These are phyloP conservation scores for Noctua comes DNA, from an alignment of 2,888 invertebrate species.

Conservation along the genomic window DNA sequence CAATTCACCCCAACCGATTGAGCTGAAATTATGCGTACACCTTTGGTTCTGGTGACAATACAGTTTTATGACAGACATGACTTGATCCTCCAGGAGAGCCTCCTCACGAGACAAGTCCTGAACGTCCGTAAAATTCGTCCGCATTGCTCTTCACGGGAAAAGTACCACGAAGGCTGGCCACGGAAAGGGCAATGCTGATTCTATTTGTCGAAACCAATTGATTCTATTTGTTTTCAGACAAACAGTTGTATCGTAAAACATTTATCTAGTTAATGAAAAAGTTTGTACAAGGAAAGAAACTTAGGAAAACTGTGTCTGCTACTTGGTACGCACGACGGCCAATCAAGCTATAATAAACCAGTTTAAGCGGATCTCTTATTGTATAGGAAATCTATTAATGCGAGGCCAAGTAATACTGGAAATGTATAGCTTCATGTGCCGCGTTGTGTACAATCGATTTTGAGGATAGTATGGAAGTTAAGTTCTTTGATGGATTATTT, in stretches of 20 bases:
- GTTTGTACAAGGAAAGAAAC: constrained; percentile 26
- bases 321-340: no score
- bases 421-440: no score
- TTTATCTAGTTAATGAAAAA: constrained; percentile 42
- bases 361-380: no score
- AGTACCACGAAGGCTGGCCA: not conserved
- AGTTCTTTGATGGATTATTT: constrained; percentile 30
- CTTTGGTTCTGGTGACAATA: not conserved
- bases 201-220: not conserved
- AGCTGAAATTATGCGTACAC: not conserved
- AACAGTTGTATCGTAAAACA: constrained; percentile 23
- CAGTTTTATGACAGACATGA: not conserved
- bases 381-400: no score
- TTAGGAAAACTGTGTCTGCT: constrained; percentile 5
- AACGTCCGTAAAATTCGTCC: not conserved
- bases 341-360: no score
- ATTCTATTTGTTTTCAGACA: constrained; percentile 18
- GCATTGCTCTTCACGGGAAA: not conserved
- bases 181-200: not conserved
- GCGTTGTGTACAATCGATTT: constrained; percentile 37
- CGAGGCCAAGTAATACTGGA: no score
- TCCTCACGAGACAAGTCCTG: not conserved
- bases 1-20: not conserved
- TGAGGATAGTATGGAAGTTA: constrained; percentile 17
- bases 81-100: no score